Conservation (phyloP, 2,888 invertebrate species). For the Thysanoteuthis rhombus region DNA sequence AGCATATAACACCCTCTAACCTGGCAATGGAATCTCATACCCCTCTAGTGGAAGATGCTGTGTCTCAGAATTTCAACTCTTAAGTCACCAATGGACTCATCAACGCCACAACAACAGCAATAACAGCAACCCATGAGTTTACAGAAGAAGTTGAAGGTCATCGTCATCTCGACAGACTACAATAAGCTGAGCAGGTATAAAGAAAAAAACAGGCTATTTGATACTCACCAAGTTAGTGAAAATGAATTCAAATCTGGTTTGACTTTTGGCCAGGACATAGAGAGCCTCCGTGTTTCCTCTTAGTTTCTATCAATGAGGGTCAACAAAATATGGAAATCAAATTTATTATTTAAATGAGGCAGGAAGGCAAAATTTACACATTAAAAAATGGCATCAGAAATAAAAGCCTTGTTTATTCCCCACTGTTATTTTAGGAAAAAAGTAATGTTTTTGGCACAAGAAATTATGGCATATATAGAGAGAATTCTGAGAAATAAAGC, state of each 20-base stretch:
- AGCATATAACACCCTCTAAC: no score
- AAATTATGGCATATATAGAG: not conserved
- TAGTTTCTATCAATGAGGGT: slow-evolving; percentile 74
- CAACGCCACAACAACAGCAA: no score
- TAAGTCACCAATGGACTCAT: no score
- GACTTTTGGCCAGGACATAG: slow-evolving; percentile 84
- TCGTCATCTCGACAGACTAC: no score
- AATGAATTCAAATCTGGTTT: slow-evolving; percentile 92
- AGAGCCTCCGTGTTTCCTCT: slow-evolving; percentile 89
- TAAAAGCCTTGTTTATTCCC: not conserved
- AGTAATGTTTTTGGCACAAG: no score
- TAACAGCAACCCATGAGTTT: no score
- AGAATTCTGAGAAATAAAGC: not conserved
- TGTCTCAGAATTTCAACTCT: no score
- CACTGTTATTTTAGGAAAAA: no score
- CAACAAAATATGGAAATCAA: slow-evolving; percentile 17
- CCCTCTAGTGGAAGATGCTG: no score
- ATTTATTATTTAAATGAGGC: not conserved
- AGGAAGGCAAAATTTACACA: not conserved
- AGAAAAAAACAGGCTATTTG: not conserved
- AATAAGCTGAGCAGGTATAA: no score
- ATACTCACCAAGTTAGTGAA: slow-evolving; percentile 85
- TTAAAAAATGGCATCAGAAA: not conserved
- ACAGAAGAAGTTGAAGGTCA: no score
- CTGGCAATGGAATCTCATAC: no score